These are phyloP conservation scores for Diplosoma virens DNA, from an alignment of 23 tunicate species.

Conservation along the genomic window DNA sequence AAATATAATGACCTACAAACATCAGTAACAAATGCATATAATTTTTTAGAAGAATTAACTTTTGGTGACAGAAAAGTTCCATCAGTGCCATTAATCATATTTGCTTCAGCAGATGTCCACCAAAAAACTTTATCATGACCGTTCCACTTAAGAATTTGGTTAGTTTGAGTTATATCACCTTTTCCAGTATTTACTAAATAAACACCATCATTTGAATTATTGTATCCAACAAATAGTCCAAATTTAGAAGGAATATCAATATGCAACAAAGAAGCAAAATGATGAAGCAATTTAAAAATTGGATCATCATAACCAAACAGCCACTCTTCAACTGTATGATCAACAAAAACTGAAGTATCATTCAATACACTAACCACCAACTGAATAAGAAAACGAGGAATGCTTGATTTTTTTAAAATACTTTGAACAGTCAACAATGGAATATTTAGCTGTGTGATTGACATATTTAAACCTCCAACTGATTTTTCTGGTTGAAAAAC, in stretches of 20 bases:
- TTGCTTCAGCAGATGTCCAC: conserved; percentile 64
- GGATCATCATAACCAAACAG: conserved; percentile 79
- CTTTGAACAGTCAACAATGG: conserved; percentile 45
- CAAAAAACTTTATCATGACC: conserved; percentile 28
- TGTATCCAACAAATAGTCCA: conserved; percentile 71
- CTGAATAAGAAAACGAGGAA: neutral
- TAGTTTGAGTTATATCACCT: conserved; percentile 37
- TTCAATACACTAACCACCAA: neutral
- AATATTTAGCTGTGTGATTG: conserved; percentile 59
- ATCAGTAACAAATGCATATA: conserved; percentile 70
- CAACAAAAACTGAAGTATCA: conserved; percentile 43
- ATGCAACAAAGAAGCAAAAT: neutral
- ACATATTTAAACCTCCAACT: neutral
- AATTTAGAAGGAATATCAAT: conserved; percentile 47
- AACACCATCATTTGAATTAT: conserved; percentile 86
- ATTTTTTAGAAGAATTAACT: conserved; percentile 19
- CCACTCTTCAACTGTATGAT: conserved; percentile 70
- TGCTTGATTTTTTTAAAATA: neutral
- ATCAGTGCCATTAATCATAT: conserved; percentile 93
- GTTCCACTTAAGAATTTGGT: conserved; percentile 60
- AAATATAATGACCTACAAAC: conserved; percentile 78
- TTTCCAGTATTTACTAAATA: conserved; percentile 79
- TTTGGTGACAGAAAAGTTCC: conserved; percentile 74
- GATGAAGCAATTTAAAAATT: conserved; percentile 21
- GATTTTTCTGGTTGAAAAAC: conserved; percentile 47